These are phyloP conservation scores for Barnardius zonarius DNA, from an alignment of 2,113 vertebrate species.

Conservation along the genomic window DNA sequence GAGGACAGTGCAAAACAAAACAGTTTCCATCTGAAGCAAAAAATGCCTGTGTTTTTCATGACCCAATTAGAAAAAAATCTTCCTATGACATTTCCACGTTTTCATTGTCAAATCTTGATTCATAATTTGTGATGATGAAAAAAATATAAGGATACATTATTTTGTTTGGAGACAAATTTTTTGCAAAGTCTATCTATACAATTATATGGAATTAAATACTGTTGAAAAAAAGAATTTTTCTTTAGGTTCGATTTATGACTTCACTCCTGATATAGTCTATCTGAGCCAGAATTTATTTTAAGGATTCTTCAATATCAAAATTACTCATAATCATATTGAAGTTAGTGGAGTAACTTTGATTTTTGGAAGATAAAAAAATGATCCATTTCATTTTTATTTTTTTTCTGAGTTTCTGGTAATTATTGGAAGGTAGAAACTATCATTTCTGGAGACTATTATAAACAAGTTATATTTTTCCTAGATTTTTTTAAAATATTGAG, in stretches of 20 bases:
- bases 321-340: background rate
- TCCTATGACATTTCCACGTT: constrained; percentile 66
- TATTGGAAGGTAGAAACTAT: background rate
- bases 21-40: background rate
- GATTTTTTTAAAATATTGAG: background rate
- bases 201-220: background rate
- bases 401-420: background rate
- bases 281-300: rapidly evolving
- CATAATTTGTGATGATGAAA: background rate
- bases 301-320: background rate
- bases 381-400: background rate
- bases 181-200: background rate
- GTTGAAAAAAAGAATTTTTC: background rate
- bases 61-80: constrained; percentile 62
- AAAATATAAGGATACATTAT: background rate
- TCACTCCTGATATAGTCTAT: background rate
- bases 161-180: background rate
- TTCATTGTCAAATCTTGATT: constrained; percentile 64
- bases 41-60: constrained; percentile 49
- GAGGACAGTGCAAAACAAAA: constrained; percentile 39
- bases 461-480: background rate
- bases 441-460: background rate
- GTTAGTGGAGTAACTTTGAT: background rate
- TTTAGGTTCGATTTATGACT: background rate
- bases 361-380: background rate